Evolutionary conservation across 2,888 invertebrate genomes (phyloP), one percentile per base, ranked within the genome.

Genomic region (Catocala sponsa): DNA sequence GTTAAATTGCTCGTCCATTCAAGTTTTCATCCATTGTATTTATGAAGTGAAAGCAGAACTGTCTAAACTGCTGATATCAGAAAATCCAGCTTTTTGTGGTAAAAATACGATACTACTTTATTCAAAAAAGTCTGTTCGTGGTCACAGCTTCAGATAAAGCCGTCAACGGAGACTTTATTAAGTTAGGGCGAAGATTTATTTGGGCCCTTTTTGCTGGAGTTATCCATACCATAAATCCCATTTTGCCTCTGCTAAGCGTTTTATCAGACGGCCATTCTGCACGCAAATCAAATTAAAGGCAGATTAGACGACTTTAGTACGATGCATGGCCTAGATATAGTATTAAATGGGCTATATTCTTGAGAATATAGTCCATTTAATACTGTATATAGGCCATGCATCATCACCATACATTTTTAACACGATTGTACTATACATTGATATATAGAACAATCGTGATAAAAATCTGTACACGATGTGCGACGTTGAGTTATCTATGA

Each of bases 211-310:
- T 90, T 87, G 84, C 78, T 74, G 81, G 82, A 88, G 86, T 88
- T 91, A 90, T 90, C 89, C 89, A 83, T 82, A 82, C 82, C 85
- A 91, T 92, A 93, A 91, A 92, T 91, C 87, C 88, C 79, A 81
- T 88, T 89, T 86, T 82, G 85, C 82, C 85, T 86, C 83, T 81
- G 78, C 86, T 90, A 91, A 91, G 88, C 90, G 83, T 82, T 90
- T 90, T 92, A 91, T 92, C 91, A 81, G 82, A 66, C 77, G 76
- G 76, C 86, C 85, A 82, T 87, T 88, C 80, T 81, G 83, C 84
- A 88, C 88, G 90, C 91, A 90, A 92, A 91, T 92, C 91, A 91
- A 91, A 91, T 91, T 89, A 89, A 84, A 87, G 84, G 82, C 78
- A 83, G 85, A 89, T 91, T 88, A 90, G 82, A 83, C 75, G 76